Evolutionary conservation across 2,888 invertebrate genomes (phyloP).

Genomic region (Scaeva pyrastri): DNA sequence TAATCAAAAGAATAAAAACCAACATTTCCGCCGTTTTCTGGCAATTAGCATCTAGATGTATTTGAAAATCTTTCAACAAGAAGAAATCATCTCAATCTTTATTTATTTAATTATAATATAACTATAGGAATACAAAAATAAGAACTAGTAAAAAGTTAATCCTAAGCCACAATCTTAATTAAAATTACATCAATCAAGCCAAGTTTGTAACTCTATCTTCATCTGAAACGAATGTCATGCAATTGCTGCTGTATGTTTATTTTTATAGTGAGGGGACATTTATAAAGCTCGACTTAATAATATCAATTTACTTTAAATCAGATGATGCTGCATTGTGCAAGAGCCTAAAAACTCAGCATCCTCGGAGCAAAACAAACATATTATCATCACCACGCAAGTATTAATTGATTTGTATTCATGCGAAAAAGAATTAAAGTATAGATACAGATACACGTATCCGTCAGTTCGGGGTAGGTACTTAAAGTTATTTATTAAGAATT

Average conservation of each 20-base stretch:
- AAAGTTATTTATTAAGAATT: conserved; percentile 67
- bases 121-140: background rate
- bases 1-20: too few species aligned
- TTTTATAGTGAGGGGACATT: conserved; percentile 1
- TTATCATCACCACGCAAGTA: conserved; percentile 42
- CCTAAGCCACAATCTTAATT: conserved; percentile 45
- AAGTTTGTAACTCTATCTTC: conserved; percentile 10
- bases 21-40: too few species aligned
- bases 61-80: background rate
- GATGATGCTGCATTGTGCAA: conserved; percentile 23
- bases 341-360: conserved; percentile 13
- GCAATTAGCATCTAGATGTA: too few species aligned
- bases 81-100: background rate
- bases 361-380: background rate
- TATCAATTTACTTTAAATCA: conserved; percentile 59
- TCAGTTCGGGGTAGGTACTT: conserved; percentile 48
- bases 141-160: background rate
- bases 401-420: conserved; percentile 67
- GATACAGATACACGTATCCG: conserved; percentile 21
- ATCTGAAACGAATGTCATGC: conserved; percentile 34
- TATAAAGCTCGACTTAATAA: conserved; percentile 47
- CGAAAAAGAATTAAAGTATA: conserved; percentile 52
- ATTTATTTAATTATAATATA: background rate
- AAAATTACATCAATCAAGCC: conserved; percentile 64
- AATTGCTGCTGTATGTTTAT: conserved; percentile 48